phyloP scores from a whole-genome alignment of 1,140 invertebrate genomes.

The Formica selysi region DNA sequence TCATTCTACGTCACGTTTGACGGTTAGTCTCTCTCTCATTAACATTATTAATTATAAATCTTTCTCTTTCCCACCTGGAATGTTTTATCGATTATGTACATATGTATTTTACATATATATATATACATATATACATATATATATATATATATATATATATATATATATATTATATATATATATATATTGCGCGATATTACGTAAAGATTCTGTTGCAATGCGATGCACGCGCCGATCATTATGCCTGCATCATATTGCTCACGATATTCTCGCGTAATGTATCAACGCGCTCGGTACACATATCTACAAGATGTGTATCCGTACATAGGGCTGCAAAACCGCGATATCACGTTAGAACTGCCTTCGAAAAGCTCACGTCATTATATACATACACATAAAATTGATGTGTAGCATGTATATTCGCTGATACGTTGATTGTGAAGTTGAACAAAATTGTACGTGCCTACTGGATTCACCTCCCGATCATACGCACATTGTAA shows the following conservation, averaged over 20 bases:
- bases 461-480: neutral
- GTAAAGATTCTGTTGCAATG: constrained; percentile 31
- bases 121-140: neutral
- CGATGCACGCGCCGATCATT: constrained; percentile 55
- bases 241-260: constrained; percentile 57
- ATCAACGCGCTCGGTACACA: constrained; percentile 14
- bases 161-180: constrained; percentile 20
- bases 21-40: constrained; percentile 76
- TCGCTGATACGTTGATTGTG: constrained; percentile 5
- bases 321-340: neutral
- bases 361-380: constrained; percentile 34
- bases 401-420: constrained; percentile 47
- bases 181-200: constrained; percentile 18
- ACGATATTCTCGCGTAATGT: constrained; percentile 36
- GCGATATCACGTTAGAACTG: constrained; percentile 28
- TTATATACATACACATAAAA: constrained; percentile 1
- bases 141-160: constrained; percentile 18
- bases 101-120: neutral
- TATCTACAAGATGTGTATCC: constrained; percentile 32
- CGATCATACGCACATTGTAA: constrained; percentile 45
- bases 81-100: constrained; percentile 36
- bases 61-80: constrained; percentile 24
- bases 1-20: constrained; percentile 64
- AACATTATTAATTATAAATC: constrained; percentile 49
- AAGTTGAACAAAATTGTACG: neutral